Evolutionary conservation across 2,113 vertebrate species (phyloP), one percentile per base, ranked within the genome.

Genomic region (Fregata magnificens): DNA sequence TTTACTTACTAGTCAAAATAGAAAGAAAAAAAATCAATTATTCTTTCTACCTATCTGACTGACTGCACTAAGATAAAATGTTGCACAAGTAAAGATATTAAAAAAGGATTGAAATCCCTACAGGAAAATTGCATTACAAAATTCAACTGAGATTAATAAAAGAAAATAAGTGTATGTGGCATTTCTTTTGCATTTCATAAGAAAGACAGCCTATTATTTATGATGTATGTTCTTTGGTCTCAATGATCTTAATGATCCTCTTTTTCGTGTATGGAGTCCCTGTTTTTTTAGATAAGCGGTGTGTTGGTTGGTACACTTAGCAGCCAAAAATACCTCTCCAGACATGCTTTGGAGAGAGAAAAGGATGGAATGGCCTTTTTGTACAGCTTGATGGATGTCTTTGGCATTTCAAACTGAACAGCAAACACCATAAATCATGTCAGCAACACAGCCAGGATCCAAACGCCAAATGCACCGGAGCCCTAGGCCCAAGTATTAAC

Each of bases 351-450:
- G 82, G 63, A 89, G 73, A 94, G 21, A 93, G 24, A 63, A 91
- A 90, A 40, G 32, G 71, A 53, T 53, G 67, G 56, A 90, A 62
- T 50, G 56, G 61, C 42, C 53, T 67, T 69, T 94, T 61, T 86
- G n/a, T 79, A 69, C 45, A 82, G 49, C 13, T 42, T 95, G 90
- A 94, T 72, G 71, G 26, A 94, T 93, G 55, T 28, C 56, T 56
- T 73, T 86, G 71, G 59, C 73, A 85, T 91, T 96, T 95, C 74
- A 85, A 4, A 80, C 49, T 38, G 65, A 94, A 82, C 13, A 79
- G 70, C 36, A 89, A 91, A 95, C 47, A 62, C 17, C 47, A 77
- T 82, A 91, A 95, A 95, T 89, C 94, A 70, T 38, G 62, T 94
- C 70, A 95, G 71, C 73, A 91, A 24, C 83, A 86, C 67, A 91